These are phyloP conservation scores for Pycnomerus fuliginosus DNA, from an alignment of 2,888 invertebrate genomes.

Conservation along the genomic window DNA sequence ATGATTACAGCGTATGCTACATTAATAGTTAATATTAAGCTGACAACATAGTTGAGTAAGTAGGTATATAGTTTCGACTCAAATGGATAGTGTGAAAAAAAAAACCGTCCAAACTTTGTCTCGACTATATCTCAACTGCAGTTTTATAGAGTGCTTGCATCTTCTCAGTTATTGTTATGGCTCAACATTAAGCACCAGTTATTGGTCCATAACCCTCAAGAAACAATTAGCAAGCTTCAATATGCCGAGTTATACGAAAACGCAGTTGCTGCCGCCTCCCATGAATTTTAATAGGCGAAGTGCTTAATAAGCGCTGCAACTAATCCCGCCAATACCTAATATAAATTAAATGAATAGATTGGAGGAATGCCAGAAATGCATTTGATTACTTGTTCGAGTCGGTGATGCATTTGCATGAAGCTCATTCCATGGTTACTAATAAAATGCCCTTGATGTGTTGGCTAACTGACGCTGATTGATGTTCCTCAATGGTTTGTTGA, in stretches of 20 bases:
- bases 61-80: too few species aligned
- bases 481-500: conserved; percentile 16
- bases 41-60: too few species aligned
- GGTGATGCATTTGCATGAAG: conserved; percentile 24
- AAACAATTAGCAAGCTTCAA: conserved; percentile 21
- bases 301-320: conserved; percentile 24
- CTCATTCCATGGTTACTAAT: conserved; percentile 21
- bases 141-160: conserved; percentile 19
- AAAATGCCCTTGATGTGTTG: conserved; percentile 21
- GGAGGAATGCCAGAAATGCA: conserved; percentile 34
- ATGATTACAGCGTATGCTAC: too few species aligned
- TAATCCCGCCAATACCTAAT: conserved; percentile 29
- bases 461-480: conserved; percentile 24
- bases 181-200: conserved; percentile 22
- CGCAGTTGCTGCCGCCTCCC: too few species aligned
- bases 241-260: too few species aligned
- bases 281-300: too few species aligned
- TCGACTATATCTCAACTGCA: conserved; percentile 13
- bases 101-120: conserved; percentile 12
- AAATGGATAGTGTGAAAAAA: too few species aligned
- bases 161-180: conserved; percentile 23
- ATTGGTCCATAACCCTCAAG: conserved; percentile 24
- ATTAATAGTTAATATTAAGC: too few species aligned
- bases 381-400: conserved; percentile 30
- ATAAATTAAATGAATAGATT: conserved; percentile 29